Conservation (phyloP, 2,797 vertebrate genomes). For the Nannoperca obscura region DNA sequence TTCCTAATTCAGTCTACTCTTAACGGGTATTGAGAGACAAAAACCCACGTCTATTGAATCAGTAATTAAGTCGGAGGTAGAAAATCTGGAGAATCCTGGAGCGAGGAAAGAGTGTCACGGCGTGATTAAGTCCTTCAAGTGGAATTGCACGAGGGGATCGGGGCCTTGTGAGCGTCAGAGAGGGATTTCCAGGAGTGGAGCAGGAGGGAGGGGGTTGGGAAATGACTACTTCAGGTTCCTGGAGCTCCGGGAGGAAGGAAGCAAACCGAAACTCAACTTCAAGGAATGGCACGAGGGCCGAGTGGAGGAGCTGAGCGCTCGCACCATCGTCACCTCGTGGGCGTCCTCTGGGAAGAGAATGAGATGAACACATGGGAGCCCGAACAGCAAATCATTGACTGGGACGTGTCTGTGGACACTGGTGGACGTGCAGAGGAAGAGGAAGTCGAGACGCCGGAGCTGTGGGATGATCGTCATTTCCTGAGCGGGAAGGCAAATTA, state of each 20-base stretch:
- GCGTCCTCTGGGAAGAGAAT: conserved; percentile 63
- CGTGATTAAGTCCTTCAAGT: conserved; percentile 58
- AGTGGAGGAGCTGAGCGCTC: conserved; percentile 31
- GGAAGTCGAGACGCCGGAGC: not conserved
- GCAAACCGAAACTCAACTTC: conserved; percentile 53
- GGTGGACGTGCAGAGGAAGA: not conserved
- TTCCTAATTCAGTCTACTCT: conserved; percentile 57
- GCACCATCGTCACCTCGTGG: conserved; percentile 57
- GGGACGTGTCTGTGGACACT: too few relatives aligned
- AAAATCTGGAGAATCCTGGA: conserved; percentile 35
- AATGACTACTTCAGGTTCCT: conserved; percentile 23
- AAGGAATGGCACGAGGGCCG: conserved; percentile 42
- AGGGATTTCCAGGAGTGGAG: conserved; percentile 52
- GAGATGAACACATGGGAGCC: conserved; percentile 44
- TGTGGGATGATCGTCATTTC: conserved; percentile 10
- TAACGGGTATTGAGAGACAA: conserved; percentile 25
- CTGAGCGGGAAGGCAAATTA: conserved; percentile 11
- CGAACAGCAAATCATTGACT: too few relatives aligned
- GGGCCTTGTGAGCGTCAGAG: conserved; percentile 39
- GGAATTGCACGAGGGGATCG: conserved; percentile 54
- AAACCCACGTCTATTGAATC: conserved; percentile 51
- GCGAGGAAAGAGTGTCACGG: conserved; percentile 32
- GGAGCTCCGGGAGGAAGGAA: conserved; percentile 55
- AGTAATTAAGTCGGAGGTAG: conserved; percentile 62
- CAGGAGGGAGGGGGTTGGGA: conserved; percentile 23